Conservation (phyloP, 2,888 invertebrate species). For the Drosophila colorata region DNA sequence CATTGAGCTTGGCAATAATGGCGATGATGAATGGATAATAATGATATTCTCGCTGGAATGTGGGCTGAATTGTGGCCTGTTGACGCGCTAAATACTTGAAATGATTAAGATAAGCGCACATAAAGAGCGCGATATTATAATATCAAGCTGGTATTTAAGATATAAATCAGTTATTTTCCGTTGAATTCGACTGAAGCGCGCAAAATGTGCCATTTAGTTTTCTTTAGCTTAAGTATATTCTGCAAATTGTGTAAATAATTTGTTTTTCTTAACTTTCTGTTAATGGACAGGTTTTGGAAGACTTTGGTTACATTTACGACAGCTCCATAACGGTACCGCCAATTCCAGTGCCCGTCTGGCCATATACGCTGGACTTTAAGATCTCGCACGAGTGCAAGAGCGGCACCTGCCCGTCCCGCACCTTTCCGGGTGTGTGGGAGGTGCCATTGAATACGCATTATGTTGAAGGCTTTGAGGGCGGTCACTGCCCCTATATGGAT, state of each 20-base stretch:
- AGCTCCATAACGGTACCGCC: constrained; percentile 96
- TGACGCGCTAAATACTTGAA: constrained; percentile 24
- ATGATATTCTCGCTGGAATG: constrained; percentile 25
- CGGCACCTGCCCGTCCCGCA: constrained; percentile 95
- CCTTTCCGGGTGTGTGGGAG: constrained; percentile 97
- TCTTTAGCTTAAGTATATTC: too few relatives aligned
- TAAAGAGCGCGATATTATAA: constrained; percentile 11
- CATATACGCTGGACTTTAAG: constrained; percentile 96
- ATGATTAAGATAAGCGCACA: constrained; percentile 36
- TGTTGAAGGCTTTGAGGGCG: constrained; percentile 94
- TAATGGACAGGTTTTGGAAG: constrained; percentile 91
- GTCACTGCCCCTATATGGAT: constrained; percentile 96
- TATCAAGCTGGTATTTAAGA: constrained; percentile 7
- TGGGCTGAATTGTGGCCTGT: constrained; percentile 24
- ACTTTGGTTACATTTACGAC: constrained; percentile 96
- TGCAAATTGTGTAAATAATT: background rate
- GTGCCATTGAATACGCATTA: constrained; percentile 95
- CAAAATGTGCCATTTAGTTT: background rate
- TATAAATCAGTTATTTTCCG: background rate
- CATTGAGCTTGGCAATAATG: constrained; percentile 30
- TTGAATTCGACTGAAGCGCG: background rate
- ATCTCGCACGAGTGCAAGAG: constrained; percentile 97
- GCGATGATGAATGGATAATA: constrained; percentile 47
- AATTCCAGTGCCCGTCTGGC: constrained; percentile 93
- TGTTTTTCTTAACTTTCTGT: constrained; percentile 17